Base-by-base conservation (phyloP, 1,140 invertebrate genomes). In the Drosophila tsacasi region DNA sequence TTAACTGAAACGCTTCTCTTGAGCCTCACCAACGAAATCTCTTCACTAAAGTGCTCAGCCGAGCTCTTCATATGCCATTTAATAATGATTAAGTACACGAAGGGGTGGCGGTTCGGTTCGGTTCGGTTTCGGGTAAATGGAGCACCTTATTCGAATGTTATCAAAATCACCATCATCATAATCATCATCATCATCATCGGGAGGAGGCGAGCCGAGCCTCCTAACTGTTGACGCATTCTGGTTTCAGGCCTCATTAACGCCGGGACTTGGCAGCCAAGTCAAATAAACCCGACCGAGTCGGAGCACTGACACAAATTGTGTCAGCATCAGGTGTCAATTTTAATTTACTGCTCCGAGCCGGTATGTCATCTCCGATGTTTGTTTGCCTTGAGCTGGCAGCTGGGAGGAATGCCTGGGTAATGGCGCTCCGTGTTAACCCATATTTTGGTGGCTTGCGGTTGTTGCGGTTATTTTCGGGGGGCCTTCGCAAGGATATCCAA, bases 271-370 rank as follows among this genome's bases (percentile, higher is more conserved):
- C 50, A 54, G 35, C 35, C 63, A 58, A 72, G 50, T 35, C 27
- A 59, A 71, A 49, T 69, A 54, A 68, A 13, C 67, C 67, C 64
- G 65, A 71, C 59, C 67, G 65, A 49, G 19, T 55, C 52, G 44
- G 52, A 44, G 27, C 74, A 50, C 75, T 69, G 30, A 30, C 30
- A 30, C 75, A 69, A 77, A 78, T 69, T 78, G 75, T 78, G 64
- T 62, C 79, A 86, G 64, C 83, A 87, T 86, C 84, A 87, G 84
- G 83, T 87, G 83, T 87, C 83, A 89, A 83, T 89, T 83, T 89
- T 89, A 89, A 87, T 87, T 87, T 87, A 89, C 60, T 77, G 62
- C 80, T 57, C 62, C 50, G 17, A 27, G 23, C 54, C 54, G 46
- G 75, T 42, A 69, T 79, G 71, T 85, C 79, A 77, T 61, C 63